Percentiles rank a stretch among this genome's conserved stretches.
These are phyloP conservation scores for Taxidea taxus DNA, from an alignment of 2,113 vertebrate genomes.

Conservation along the genomic window DNA sequence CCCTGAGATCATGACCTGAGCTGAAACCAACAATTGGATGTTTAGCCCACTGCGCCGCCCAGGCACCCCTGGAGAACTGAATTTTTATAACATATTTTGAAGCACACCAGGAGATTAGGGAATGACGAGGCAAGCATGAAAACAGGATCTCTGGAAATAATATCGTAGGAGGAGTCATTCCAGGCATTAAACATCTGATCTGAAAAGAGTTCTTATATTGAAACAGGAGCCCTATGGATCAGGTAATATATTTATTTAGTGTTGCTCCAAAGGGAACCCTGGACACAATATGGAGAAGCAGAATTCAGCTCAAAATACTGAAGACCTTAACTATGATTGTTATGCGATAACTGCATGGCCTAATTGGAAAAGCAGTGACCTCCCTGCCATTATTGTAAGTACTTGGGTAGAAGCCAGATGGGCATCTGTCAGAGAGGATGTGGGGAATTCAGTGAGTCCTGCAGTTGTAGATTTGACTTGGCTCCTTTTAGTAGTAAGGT, in stretches of 20 bases:
- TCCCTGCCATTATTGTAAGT: slow-evolving; percentile 16
- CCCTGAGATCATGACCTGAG: neutral
- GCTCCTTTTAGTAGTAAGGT: slow-evolving; percentile 22
- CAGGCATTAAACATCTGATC: slow-evolving; percentile 13
- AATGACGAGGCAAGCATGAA: neutral
- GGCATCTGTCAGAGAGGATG: slow-evolving; percentile 2
- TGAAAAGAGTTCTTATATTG: slow-evolving; percentile 16
- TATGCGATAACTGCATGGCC: neutral
- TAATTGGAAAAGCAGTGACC: slow-evolving; percentile 45
- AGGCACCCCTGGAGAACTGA: neutral
- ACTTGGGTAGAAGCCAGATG: slow-evolving; percentile 35
- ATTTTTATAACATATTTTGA: slow-evolving; percentile 11
- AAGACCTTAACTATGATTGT: slow-evolving; percentile 12
- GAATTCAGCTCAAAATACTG: slow-evolving; percentile 36
- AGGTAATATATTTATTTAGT: slow-evolving; percentile 27
- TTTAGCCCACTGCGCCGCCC: neutral
- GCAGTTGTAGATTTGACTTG: slow-evolving; percentile 30
- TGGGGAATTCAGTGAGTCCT: slow-evolving; percentile 14
- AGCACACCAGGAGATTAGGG: neutral
- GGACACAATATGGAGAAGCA: neutral
- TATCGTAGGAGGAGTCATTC: neutral
- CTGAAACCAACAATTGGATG: neutral
- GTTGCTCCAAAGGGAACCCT: slow-evolving; percentile 32
- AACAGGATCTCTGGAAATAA: neutral
- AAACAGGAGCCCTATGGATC: neutral